A percentile compares a stretch with the other conserved stretches of the same genome.
Conservation (phyloP, 2,888 invertebrate species). For the Himalopsyche kuldschensis region DNA sequence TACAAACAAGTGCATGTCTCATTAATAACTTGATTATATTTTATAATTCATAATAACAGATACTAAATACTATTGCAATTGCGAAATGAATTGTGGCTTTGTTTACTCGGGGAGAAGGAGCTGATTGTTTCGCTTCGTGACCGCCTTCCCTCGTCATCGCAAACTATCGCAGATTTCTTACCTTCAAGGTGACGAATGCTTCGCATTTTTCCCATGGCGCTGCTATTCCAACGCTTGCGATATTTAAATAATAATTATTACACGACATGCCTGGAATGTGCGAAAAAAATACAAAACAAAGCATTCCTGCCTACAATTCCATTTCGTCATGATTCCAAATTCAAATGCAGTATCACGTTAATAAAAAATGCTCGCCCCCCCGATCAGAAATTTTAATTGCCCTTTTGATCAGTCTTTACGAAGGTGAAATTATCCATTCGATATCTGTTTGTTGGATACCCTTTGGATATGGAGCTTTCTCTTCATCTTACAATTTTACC, state of each 20-base stretch:
- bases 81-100: not conserved
- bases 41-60: not conserved
- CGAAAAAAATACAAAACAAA: not conserved
- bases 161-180: not conserved
- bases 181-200: not conserved
- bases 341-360: too few species aligned
- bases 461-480: too few species aligned
- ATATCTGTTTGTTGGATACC: too few species aligned
- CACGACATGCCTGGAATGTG: not conserved
- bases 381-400: too few species aligned
- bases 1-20: not conserved
- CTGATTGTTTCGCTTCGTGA: not conserved
- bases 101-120: not conserved
- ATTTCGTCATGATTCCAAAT: not conserved
- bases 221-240: not conserved
- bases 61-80: not conserved
- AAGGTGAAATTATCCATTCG: too few species aligned
- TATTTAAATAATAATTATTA: not conserved
- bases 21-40: not conserved
- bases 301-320: not conserved
- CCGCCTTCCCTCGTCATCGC: not conserved
- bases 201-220: not conserved
- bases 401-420: too few species aligned
- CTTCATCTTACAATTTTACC: too few species aligned
- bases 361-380: too few species aligned